Conservation (phyloP, 2,888 invertebrate genomes). For the Liopterus haemorrhoidalis region DNA sequence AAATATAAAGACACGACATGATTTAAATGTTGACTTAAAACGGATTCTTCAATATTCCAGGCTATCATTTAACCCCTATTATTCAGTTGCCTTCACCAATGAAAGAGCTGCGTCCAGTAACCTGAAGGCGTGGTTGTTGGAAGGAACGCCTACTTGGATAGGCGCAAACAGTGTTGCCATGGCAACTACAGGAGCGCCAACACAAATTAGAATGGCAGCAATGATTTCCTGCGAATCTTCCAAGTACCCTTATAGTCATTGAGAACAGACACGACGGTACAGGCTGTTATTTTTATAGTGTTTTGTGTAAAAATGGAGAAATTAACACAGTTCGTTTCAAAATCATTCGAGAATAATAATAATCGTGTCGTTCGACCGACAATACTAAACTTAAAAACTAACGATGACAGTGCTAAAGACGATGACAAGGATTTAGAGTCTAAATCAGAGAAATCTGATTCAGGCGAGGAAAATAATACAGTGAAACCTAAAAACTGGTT, state of each 20-base stretch:
- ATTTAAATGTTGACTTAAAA: too few relatives aligned
- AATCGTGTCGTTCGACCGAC: conserved; percentile 38
- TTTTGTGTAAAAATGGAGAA: conserved; percentile 62
- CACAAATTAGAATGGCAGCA: conserved; percentile 45
- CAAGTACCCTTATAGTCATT: too few relatives aligned
- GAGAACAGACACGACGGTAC: conserved; percentile 12
- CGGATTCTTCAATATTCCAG: background rate
- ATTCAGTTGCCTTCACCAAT: background rate
- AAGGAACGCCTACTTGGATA: conserved; percentile 29
- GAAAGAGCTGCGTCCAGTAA: conserved; percentile 38
- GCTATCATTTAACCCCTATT: background rate
- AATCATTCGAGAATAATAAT: conserved; percentile 66
- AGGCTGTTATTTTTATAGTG: conserved; percentile 14
- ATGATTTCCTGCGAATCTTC: conserved; percentile 44
- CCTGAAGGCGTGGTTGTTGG: conserved; percentile 25
- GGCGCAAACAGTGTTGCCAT: conserved; percentile 45
- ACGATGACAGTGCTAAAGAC: conserved; percentile 9
- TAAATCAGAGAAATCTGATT: too few relatives aligned
- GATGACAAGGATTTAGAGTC: too few relatives aligned
- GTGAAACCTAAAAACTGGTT: conserved; percentile 46
- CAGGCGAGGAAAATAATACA: conserved; percentile 36
- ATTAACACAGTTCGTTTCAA: conserved; percentile 84
- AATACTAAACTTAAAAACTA: conserved; percentile 20
- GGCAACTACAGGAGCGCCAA: conserved; percentile 46
- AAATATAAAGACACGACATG: too few relatives aligned